Percentiles rank a stretch among this genome's conserved stretches.
phyloP scores from a whole-genome alignment of 2,797 vertebrate genomes.

The Sciaenops ocellatus region DNA sequence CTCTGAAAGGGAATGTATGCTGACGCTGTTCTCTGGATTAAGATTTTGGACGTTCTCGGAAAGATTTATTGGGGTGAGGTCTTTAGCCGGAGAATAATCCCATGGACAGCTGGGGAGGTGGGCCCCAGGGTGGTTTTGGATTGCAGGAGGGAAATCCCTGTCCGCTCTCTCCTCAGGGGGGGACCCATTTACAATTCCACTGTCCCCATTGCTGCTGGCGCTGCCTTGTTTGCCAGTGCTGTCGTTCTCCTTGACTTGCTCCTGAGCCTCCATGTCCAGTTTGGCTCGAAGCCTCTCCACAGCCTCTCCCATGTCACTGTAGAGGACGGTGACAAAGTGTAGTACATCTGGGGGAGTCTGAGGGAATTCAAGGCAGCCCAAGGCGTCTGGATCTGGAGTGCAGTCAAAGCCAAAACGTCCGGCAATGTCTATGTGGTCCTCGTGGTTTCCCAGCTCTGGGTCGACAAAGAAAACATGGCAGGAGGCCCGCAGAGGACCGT shows the following conservation, averaged over 20 bases:
- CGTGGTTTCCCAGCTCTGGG: slow-evolving; percentile 92
- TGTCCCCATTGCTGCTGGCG: slow-evolving; percentile 94
- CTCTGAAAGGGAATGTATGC: slow-evolving; percentile 82
- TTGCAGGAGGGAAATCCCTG: slow-evolving; percentile 90
- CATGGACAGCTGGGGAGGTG: slow-evolving; percentile 87
- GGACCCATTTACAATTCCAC: slow-evolving; percentile 93
- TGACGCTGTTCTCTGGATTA: slow-evolving; percentile 61
- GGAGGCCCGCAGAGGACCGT: slow-evolving; percentile 88
- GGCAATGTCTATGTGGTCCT: slow-evolving; percentile 92
- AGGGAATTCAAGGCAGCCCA: slow-evolving; percentile 95
- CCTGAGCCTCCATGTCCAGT: slow-evolving; percentile 90
- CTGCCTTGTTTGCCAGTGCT: slow-evolving; percentile 89
- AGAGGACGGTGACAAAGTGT: slow-evolving; percentile 95
- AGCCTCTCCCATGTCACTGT: slow-evolving; percentile 93
- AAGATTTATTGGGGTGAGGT: slow-evolving; percentile 67
- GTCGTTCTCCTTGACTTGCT: slow-evolving; percentile 85
- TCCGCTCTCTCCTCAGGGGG: slow-evolving; percentile 90
- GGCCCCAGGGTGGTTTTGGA: slow-evolving; percentile 83
- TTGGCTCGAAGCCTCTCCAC: slow-evolving; percentile 92
- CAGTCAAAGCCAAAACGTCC: slow-evolving; percentile 93
- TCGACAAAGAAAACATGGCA: slow-evolving; percentile 99
- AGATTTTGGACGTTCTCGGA: slow-evolving; percentile 83
- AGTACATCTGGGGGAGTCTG: slow-evolving; percentile 91
- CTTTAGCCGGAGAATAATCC: slow-evolving; percentile 82
- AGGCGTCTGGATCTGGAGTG: slow-evolving; percentile 92